Conservation (phyloP, 1,140 invertebrate genomes). For the Frieseomelitta varia region DNA sequence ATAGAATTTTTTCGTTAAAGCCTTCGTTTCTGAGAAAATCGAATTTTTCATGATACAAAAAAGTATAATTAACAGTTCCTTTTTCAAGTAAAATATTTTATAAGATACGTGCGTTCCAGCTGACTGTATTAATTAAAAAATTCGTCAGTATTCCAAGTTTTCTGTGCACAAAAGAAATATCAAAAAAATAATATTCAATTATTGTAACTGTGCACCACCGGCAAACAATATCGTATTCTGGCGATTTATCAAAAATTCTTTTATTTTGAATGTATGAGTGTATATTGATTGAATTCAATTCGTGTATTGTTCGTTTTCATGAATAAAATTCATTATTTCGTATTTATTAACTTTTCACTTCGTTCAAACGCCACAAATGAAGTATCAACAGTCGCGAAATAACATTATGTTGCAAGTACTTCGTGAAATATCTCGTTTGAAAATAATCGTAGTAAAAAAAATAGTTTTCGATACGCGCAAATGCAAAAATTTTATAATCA, state of each 20-base stretch:
- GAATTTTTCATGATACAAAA: too few species aligned
- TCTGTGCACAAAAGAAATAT: not conserved
- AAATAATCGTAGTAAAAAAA: not conserved
- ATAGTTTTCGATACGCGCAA: not conserved
- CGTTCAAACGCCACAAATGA: too few species aligned
- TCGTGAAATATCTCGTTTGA: not conserved
- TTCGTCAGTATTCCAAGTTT: not conserved
- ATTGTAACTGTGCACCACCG: not conserved
- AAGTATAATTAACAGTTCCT: too few species aligned
- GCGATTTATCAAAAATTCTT: not conserved
- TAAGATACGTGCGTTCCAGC: too few species aligned
- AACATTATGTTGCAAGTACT: not conserved
- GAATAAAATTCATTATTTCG: too few species aligned
- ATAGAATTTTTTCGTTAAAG: too few species aligned
- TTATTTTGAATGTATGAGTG: too few species aligned
- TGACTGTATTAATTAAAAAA: not conserved
- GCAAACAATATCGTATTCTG: not conserved
- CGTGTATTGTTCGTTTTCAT: too few species aligned
- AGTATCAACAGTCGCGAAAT: too few species aligned
- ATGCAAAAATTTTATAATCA: not conserved
- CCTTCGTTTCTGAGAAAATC: too few species aligned
- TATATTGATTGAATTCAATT: too few species aligned
- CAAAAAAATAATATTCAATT: not conserved
- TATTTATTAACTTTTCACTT: too few species aligned
- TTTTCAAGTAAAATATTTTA: not conserved